Percentiles rank a stretch among this genome's conserved stretches.
Evolutionary conservation across 2,113 vertebrate genomes (phyloP).

Genomic region (Sinocyclocheilus anshuiensis): DNA sequence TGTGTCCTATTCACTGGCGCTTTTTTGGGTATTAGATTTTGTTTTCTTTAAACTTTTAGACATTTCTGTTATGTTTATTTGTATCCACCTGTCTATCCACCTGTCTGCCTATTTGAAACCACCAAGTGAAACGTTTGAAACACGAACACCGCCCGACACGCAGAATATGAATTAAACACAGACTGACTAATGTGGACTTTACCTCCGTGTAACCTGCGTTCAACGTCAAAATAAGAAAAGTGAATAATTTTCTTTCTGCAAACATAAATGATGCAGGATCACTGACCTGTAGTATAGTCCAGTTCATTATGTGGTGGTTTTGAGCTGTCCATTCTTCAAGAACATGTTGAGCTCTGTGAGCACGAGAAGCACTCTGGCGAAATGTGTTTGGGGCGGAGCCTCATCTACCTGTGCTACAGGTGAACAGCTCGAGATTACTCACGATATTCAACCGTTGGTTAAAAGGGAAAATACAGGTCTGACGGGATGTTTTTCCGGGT

Average conservation of each 20-base stretch:
- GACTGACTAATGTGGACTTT: neutral
- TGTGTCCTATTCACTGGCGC: neutral
- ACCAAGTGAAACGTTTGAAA: neutral
- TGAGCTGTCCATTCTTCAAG: conserved; percentile 63
- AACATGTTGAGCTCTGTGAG: conserved; percentile 60
- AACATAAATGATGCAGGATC: too few relatives aligned
- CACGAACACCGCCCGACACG: neutral
- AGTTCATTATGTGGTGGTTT: conserved; percentile 69
- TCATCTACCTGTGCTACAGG: neutral
- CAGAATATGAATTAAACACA: neutral
- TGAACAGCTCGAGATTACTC: neutral
- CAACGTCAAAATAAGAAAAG: neutral
- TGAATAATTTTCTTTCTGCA: neutral
- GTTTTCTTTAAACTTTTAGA: neutral
- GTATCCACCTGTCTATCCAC: neutral
- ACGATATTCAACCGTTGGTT: neutral
- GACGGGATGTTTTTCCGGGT: neutral
- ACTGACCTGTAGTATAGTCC: conserved; percentile 74
- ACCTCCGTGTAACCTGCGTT: neutral
- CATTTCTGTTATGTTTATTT: neutral
- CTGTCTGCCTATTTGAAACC: neutral
- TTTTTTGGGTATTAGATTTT: neutral
- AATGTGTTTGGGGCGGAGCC: conserved; percentile 27
- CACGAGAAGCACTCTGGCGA: neutral
- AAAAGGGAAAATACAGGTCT: conserved; percentile 26